phyloP scores from a whole-genome alignment of 2,888 invertebrate species.

The Caenorhabditis sp. region DNA sequence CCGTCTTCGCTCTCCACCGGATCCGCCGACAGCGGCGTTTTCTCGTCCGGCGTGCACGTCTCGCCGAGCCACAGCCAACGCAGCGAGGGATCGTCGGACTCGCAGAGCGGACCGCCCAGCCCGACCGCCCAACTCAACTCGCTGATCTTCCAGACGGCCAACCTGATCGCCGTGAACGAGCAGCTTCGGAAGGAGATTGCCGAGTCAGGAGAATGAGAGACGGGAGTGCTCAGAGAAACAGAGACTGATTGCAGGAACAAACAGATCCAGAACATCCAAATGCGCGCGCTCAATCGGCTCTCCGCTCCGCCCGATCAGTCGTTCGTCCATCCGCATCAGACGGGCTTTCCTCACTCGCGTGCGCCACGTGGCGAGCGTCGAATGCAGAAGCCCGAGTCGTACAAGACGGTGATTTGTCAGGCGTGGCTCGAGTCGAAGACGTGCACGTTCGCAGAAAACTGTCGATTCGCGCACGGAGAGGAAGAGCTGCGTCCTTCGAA shows the following conservation, averaged over 20 bases:
- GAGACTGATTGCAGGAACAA: conserved; percentile 40
- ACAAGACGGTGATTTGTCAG: conserved; percentile 78
- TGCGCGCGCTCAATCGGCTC: conserved; percentile 22
- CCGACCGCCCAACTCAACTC: conserved; percentile 59
- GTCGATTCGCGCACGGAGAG: conserved; percentile 77
- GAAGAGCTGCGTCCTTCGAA: conserved; percentile 72
- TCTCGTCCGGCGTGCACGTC: conserved; percentile 44
- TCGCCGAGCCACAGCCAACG: conserved; percentile 42
- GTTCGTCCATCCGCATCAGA: conserved; percentile 3
- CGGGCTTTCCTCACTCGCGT: conserved; percentile 6
- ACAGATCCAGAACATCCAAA: conserved; percentile 43
- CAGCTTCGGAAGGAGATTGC: conserved; percentile 65
- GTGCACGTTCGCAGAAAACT: conserved; percentile 76
- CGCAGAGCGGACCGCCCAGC: conserved; percentile 62
- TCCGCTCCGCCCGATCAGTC: conserved; percentile 3
- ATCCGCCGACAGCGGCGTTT: conserved; percentile 61
- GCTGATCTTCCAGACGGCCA: conserved; percentile 61
- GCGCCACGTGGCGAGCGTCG: conserved; percentile 40
- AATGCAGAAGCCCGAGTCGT: conserved; percentile 74
- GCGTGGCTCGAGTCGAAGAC: conserved; percentile 75
- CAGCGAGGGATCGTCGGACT: conserved; percentile 38
- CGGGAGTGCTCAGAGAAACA: not conserved
- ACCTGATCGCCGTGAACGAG: conserved; percentile 64
- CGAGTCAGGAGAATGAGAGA: conserved; percentile 50
- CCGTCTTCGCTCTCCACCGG: conserved; percentile 64